Conservation (phyloP, 2,888 invertebrate genomes). For the Drosophila conformis region DNA sequence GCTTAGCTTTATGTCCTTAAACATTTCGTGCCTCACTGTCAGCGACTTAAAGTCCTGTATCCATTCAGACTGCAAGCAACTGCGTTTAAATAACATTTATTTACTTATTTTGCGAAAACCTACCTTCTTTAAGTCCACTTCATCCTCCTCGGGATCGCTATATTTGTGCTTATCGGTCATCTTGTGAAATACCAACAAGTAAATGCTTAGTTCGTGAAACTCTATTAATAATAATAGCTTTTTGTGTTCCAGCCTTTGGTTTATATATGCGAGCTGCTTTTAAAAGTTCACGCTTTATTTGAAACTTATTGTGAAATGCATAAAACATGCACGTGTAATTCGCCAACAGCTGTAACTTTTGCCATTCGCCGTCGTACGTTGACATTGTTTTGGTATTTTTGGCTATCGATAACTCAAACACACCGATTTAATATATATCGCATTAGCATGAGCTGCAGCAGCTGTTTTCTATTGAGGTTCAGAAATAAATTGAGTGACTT, state of each 20-base stretch:
- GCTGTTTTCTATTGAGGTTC: constrained; percentile 9
- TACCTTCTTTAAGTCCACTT: constrained; percentile 53
- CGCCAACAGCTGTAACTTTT: constrained; percentile 49
- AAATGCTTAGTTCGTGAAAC: background rate
- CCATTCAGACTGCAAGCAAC: constrained; percentile 67
- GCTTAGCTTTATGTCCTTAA: constrained; percentile 62
- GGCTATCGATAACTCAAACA: constrained; percentile 25
- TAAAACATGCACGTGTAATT: constrained; percentile 42
- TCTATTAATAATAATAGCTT: background rate
- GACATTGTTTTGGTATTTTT: constrained; percentile 61
- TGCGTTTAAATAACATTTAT: constrained; percentile 1
- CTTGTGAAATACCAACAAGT: constrained; percentile 1
- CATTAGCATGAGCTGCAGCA: background rate
- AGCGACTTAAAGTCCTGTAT: constrained; percentile 70
- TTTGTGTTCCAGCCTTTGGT: background rate
- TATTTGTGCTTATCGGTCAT: constrained; percentile 80
- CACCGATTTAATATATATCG: background rate
- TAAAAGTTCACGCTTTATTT: constrained; percentile 2
- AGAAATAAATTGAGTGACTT: background rate
- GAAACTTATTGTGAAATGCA: constrained; percentile 47
- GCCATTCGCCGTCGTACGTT: constrained; percentile 41
- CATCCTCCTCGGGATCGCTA: constrained; percentile 84
- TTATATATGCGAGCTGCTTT: constrained; percentile 20
- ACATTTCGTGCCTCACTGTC: constrained; percentile 77
- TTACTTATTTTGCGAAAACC: constrained; percentile 4